Evolutionary conservation across 2,888 invertebrate species (phyloP).

Genomic region (Thereva nobilitata): DNA sequence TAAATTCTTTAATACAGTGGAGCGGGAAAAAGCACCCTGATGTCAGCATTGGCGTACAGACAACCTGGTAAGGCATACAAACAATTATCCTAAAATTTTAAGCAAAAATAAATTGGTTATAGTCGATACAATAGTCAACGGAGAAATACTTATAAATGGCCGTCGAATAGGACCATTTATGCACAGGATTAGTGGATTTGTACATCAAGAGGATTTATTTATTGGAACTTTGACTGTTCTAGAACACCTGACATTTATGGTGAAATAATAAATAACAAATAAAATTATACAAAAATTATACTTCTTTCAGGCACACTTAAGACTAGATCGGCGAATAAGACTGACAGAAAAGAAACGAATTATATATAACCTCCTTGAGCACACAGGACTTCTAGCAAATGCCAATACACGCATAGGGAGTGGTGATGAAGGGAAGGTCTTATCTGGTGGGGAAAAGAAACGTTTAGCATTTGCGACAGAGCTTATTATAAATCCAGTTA

Average conservation of each 20-base stretch:
- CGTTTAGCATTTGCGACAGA: conserved; percentile 91
- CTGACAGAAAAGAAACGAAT: conserved; percentile 65
- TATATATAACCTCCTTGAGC: conserved; percentile 71
- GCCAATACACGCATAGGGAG: conserved; percentile 79
- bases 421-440: conserved; percentile 72
- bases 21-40: conserved; percentile 86
- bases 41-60: conserved; percentile 81
- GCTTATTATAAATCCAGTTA: conserved; percentile 82
- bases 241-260: conserved; percentile 89
- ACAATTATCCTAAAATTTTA: neutral
- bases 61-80: conserved; percentile 66
- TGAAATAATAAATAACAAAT: conserved; percentile 33
- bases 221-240: conserved; percentile 81
- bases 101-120: neutral
- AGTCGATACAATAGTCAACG: conserved; percentile 75
- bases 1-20: conserved; percentile 59
- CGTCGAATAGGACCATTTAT: conserved; percentile 72
- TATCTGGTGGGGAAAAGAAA: conserved; percentile 94
- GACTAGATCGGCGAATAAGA: conserved; percentile 72
- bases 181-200: conserved; percentile 82
- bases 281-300: neutral
- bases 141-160: conserved; percentile 81
- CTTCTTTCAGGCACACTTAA: conserved; percentile 70
- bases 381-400: conserved; percentile 72
- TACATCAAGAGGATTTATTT: conserved; percentile 91